phyloP scores from a whole-genome alignment of 2,888 invertebrate genomes.

The Volucella inanis region DNA sequence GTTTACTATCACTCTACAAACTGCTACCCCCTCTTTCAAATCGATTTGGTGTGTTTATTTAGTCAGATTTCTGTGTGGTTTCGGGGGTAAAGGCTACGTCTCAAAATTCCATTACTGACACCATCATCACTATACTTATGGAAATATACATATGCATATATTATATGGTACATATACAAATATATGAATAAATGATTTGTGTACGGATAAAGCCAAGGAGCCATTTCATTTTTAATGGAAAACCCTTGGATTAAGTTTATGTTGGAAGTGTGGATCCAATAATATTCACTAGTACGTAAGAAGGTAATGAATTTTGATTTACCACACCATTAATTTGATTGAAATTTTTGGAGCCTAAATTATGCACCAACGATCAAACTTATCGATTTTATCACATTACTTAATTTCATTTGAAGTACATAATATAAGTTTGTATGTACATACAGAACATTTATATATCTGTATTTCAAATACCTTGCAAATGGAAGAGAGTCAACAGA shows the following conservation, averaged over 20 bases:
- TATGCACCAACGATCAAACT: constrained; percentile 27
- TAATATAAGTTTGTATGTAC: too few species aligned
- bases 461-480: too few species aligned
- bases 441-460: too few species aligned
- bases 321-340: constrained; percentile 60
- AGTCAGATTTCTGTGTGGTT: constrained; percentile 20
- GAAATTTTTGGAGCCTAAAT: constrained; percentile 29
- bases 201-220: constrained; percentile 37
- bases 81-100: constrained; percentile 7
- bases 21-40: background rate
- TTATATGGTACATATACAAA: background rate
- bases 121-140: constrained; percentile 15
- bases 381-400: constrained; percentile 15
- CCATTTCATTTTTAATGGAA: constrained; percentile 56
- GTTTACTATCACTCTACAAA: background rate
- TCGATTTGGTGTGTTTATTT: constrained; percentile 50
- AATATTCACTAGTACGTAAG: constrained; percentile 33
- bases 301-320: constrained; percentile 48
- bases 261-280: constrained; percentile 33
- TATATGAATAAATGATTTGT: constrained; percentile 53
- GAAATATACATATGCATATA: too few species aligned
- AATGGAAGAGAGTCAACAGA: too few species aligned
- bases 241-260: constrained; percentile 50
- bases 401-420: background rate
- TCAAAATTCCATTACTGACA: constrained; percentile 51